Evolutionary conservation across 2,113 vertebrate species (phyloP).

Genomic region (Isurus oxyrinchus): DNA sequence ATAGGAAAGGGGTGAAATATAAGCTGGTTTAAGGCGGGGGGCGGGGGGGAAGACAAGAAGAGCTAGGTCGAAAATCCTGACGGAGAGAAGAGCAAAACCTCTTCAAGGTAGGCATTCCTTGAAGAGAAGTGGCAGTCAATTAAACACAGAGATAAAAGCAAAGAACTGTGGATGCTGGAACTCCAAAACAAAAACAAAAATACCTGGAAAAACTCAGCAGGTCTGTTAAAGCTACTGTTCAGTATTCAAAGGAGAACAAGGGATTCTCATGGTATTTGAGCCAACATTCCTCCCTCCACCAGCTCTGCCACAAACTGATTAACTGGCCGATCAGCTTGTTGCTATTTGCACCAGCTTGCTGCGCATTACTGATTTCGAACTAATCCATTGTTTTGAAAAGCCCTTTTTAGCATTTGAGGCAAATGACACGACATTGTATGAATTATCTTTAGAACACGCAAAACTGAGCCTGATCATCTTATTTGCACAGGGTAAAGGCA

Average conservation of each 20-base stretch:
- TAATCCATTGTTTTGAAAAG: background rate
- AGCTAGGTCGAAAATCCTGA: too few relatives aligned
- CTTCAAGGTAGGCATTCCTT: too few relatives aligned
- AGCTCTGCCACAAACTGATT: background rate
- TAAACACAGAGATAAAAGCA: too few relatives aligned
- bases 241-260: background rate
- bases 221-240: background rate
- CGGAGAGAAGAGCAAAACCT: too few relatives aligned
- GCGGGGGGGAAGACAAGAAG: too few relatives aligned
- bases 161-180: too few relatives aligned
- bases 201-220: too few relatives aligned
- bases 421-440: background rate
- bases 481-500: background rate
- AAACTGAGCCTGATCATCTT: background rate
- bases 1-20: too few relatives aligned
- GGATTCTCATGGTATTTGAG: background rate
- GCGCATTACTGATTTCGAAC: background rate
- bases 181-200: too few relatives aligned
- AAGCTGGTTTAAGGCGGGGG: too few relatives aligned
- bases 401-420: background rate
- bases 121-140: too few relatives aligned
- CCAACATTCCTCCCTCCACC: background rate
- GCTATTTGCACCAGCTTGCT: background rate
- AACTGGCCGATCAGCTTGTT: background rate
- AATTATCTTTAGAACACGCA: background rate